Evolutionary conservation across 2,888 invertebrate species (phyloP).

Genomic region (Drosophila planitibia): DNA sequence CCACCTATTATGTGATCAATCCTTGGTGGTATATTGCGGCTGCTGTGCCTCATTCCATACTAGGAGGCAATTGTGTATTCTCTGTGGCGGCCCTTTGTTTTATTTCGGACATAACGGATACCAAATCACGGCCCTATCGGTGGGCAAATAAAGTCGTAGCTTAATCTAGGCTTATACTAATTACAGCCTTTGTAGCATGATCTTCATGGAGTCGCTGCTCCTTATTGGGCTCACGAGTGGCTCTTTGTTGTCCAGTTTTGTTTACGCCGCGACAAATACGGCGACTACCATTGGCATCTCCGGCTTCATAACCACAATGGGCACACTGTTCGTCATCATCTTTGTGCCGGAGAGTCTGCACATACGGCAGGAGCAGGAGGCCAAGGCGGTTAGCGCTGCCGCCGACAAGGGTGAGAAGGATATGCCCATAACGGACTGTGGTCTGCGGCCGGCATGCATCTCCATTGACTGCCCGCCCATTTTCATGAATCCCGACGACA

Average conservation of each 20-base stretch:
- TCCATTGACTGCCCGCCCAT: slow-evolving; percentile 50
- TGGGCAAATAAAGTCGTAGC: slow-evolving; percentile 56
- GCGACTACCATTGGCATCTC: slow-evolving; percentile 81
- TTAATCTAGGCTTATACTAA: not conserved
- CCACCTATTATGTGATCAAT: slow-evolving; percentile 75
- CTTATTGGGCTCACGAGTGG: slow-evolving; percentile 88
- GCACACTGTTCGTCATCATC: slow-evolving; percentile 74
- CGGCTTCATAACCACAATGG: slow-evolving; percentile 69
- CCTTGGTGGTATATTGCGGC: slow-evolving; percentile 86
- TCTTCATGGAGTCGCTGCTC: slow-evolving; percentile 87
- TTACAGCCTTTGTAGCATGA: slow-evolving; percentile 86
- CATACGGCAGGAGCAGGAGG: slow-evolving; percentile 45
- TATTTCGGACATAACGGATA: slow-evolving; percentile 88
- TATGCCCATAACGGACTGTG: slow-evolving; percentile 44
- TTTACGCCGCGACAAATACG: slow-evolving; percentile 85
- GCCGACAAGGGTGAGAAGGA: slow-evolving; percentile 39
- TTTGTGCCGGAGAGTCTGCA: slow-evolving; percentile 82
- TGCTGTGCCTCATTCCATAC: slow-evolving; percentile 87
- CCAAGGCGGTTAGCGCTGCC: slow-evolving; percentile 17
- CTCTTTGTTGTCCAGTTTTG: slow-evolving; percentile 87
- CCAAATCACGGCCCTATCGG: slow-evolving; percentile 88
- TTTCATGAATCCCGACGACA: slow-evolving; percentile 38
- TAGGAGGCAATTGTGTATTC: slow-evolving; percentile 88
- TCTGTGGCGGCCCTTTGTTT: slow-evolving; percentile 89
- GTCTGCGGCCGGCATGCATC: slow-evolving; percentile 52